Evolutionary conservation across 2,888 invertebrate genomes (phyloP), one percentile per base, ranked within the genome.

Genomic region (Empis stercorea): DNA sequence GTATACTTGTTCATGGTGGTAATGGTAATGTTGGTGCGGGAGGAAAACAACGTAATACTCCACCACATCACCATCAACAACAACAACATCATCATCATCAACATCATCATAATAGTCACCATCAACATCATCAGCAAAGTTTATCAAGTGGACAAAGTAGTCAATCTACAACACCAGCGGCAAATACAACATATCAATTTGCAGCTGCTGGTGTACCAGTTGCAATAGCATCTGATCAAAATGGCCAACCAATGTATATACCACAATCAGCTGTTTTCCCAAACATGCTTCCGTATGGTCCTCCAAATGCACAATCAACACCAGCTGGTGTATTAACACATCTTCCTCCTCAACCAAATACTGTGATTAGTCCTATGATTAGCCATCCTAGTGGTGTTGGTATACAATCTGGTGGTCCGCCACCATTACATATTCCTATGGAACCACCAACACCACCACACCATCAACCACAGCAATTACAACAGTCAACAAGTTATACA

Each of bases 181-280:
- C 57, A 30, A 57, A 55, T 43, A 51, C 54, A 44, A 56, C 54
- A 46, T 46, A 54, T 48, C 55, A 53, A 46, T 51, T 54, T 45
- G 46, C 54, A 17, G 43, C 51, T 34, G 62, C 57, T 30, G 58
- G 60, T 46, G 52, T 57, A 48, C 54, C 56, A 30, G 53, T 57
- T 27, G 49, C 58, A 36, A 50, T 57, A 48, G 54, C 60, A 44
- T 48, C 56, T 27, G 56, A 57, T 39, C 52, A 54, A 9, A 55
- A 52, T 52, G 56, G 61, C 40, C 56, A 65, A 10, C 47, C 66
- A 10, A 62, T 68, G 57, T 69, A 68, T 51, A 56, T 69, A 56
- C 66, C 67, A 13, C 68, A 66, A 52, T 65, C 66, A 47, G 63
- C 67, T 38, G 59, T 68, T 20, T 65, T 68, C 54, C 63, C 66